These are phyloP conservation scores for Tetragnatha versicolor DNA, from an alignment of 1,140 invertebrate genomes.

Conservation along the genomic window DNA sequence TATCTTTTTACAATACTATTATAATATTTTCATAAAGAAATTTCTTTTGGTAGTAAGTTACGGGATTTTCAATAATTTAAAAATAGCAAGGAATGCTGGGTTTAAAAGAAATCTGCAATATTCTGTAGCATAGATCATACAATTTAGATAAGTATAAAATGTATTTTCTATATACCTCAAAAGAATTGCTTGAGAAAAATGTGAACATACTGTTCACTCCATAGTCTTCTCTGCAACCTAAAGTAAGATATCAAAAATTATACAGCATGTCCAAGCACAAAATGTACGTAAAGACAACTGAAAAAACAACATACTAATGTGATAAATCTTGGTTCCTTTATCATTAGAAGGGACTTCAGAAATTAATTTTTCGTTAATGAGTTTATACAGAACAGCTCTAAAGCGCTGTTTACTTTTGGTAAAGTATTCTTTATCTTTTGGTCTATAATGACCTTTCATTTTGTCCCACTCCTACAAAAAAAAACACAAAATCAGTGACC, in stretches of 20 bases:
- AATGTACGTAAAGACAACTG: not conserved
- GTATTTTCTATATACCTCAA: not conserved
- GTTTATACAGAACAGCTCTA: constrained; percentile 9
- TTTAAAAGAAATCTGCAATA: too few relatives aligned
- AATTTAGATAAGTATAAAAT: not conserved
- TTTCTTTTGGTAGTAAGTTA: too few relatives aligned
- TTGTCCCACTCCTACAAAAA: constrained; percentile 38
- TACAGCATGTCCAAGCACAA: not conserved
- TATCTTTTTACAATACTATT: too few relatives aligned
- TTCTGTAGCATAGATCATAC: too few relatives aligned
- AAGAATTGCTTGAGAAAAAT: too few relatives aligned
- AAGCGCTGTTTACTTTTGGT: constrained; percentile 35
- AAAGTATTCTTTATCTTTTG: constrained; percentile 30
- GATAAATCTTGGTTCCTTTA: constrained; percentile 22
- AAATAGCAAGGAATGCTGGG: too few relatives aligned
- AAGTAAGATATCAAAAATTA: not conserved
- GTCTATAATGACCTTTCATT: constrained; percentile 18
- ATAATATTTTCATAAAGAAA: too few relatives aligned
- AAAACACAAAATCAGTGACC: not conserved
- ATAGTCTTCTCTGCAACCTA: not conserved
- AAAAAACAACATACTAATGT: not conserved
- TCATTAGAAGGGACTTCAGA: not conserved
- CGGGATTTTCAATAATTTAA: too few relatives aligned
- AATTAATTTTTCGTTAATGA: not conserved
- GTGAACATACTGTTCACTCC: too few relatives aligned